Conservation (phyloP, 2,797 vertebrate genomes). For the Phrynocephalus vlangalii region DNA sequence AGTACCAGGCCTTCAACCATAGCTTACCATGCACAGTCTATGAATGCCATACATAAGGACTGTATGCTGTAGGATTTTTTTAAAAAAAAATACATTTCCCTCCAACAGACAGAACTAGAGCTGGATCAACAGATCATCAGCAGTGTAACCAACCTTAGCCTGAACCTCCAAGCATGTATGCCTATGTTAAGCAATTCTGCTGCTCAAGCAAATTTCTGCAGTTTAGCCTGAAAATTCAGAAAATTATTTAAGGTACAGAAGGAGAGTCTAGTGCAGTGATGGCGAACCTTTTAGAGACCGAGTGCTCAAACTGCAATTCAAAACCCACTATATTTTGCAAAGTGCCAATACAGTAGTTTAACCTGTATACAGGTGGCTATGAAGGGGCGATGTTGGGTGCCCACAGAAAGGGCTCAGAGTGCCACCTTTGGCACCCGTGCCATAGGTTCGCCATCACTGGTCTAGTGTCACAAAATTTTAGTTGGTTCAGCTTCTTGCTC, state of each 20-base stretch:
- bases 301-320: no score
- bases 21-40: not conserved
- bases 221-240: constrained; percentile 20
- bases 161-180: not conserved
- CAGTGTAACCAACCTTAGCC: not conserved
- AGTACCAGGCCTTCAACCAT: not conserved
- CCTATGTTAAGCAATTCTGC: constrained; percentile 19
- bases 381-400: no score
- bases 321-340: no score
- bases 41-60: not conserved
- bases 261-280: not conserved
- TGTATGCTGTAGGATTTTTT: no score
- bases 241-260: constrained; percentile 4
- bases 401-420: no score
- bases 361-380: no score
- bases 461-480: not conserved
- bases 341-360: no score
- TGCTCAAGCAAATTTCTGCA: constrained; percentile 16
- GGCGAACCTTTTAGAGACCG: no score
- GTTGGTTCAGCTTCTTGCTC: not conserved
- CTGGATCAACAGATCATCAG: not conserved
- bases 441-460: no score
- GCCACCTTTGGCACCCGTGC: no score
- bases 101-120: not conserved
- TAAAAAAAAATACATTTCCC: no score